Conservation (phyloP, 2,113 vertebrate species). For the Illadopsis cleaveri region DNA sequence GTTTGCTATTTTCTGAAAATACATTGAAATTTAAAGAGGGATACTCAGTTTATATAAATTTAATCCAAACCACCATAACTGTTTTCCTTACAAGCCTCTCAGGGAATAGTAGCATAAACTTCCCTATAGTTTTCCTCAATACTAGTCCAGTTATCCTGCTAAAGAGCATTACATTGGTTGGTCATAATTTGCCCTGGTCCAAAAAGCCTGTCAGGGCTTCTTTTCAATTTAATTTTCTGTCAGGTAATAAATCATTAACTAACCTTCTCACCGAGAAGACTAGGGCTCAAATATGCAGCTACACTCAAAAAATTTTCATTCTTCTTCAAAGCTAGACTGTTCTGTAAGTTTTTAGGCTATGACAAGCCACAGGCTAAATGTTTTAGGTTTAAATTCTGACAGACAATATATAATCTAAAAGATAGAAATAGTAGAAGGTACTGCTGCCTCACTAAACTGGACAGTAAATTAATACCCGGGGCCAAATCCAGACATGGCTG, state of each 20-base stretch:
- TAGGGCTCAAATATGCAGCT: background rate
- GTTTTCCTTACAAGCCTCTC: background rate
- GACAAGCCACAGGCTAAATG: background rate
- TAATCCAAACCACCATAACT: background rate
- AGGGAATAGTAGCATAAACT: background rate
- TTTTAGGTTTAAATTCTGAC: background rate
- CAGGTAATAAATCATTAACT: background rate
- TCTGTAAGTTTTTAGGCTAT: background rate
- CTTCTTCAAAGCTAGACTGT: background rate
- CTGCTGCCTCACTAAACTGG: background rate
- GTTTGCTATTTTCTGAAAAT: background rate
- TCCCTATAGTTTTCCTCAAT: background rate
- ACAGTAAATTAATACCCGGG: background rate
- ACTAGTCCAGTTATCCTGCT: background rate
- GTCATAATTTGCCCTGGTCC: background rate
- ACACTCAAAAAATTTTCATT: background rate
- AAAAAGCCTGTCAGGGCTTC: background rate
- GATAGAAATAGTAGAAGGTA: background rate
- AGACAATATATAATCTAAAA: background rate
- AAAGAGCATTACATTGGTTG: background rate
- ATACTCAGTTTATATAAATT: background rate
- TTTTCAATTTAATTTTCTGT: background rate
- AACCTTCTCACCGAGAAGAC: background rate
- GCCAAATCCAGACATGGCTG: background rate
- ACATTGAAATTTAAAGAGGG: background rate